Evolutionary conservation across 2,113 vertebrate species (phyloP), one percentile per base, ranked within the genome.

Genomic region (Stigmatopora nigra): DNA sequence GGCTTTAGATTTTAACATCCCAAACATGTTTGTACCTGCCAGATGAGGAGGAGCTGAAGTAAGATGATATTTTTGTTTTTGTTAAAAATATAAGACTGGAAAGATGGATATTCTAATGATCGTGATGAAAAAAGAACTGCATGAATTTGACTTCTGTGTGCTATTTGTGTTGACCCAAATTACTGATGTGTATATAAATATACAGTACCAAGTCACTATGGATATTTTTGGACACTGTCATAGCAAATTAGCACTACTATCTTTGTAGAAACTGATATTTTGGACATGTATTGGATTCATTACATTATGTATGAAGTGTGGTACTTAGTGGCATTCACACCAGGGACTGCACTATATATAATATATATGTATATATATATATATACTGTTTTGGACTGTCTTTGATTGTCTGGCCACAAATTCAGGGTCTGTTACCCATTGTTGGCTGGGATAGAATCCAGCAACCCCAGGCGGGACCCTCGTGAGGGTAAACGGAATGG

Each of bases 1-100:
- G 52, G 56, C 56, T 63, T 64, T n/a, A 47, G 72, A 76, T 68
- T 67, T 66, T 69, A 56, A 11, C 76, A 73, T 74, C 69, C 77
- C 80, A 82, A 79, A 82, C 82, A 80, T 65, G 78, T 82, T 89
- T 81, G 82, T 73, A 81, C 78, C 81, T 69, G 58, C 51, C 45
- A 72, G 82, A 80, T 82, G 84, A 84, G 85, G 72, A 82, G 65
- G 71, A 77, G 68, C 52, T 81, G 80, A 81, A 74, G 78, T 84
- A 80, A 82, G 84, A 72, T 61, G 57, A 53, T 63, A 76, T 75
- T 78, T 31, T 20, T 12, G 17, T 77, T 76, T 68, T 76, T 61
- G 57, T 13, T 38, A 69, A 58, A 53, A 86, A 71, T 83, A 82
- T 55, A 82, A 79, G 78, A 72, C 64, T 76, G 64, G 36, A 73